Conservation (phyloP, 2,113 vertebrate species). For the Tachycineta bicolor region DNA sequence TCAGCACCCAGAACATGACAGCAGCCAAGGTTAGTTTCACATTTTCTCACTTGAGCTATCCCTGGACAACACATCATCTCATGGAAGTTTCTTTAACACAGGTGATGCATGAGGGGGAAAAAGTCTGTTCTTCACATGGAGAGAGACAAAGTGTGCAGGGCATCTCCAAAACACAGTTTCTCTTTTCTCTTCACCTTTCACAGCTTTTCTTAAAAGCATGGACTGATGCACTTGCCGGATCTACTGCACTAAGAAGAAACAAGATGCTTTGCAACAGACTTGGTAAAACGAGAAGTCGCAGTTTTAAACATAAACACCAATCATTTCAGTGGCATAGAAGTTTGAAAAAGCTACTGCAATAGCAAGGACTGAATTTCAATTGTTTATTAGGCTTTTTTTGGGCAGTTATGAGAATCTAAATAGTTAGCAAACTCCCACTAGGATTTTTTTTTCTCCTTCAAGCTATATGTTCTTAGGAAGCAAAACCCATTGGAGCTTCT, state of each 20-base stretch:
- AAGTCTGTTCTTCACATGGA: not conserved
- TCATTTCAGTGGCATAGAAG: not conserved
- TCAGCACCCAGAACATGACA: not conserved
- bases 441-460: not conserved
- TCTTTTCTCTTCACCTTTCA: not conserved
- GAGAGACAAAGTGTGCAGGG: not conserved
- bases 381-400: not conserved
- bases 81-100: not conserved
- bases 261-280: not conserved
- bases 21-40: not conserved
- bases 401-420: not conserved
- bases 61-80: not conserved
- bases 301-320: not conserved
- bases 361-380: not conserved
- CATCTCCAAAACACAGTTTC: not conserved
- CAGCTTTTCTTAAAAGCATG: not conserved
- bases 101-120: accelerated
- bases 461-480: not conserved
- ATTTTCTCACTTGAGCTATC: not conserved
- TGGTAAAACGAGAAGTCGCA: not conserved
- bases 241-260: not conserved
- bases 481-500: not conserved
- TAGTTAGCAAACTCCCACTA: not conserved
- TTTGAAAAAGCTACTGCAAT: not conserved
- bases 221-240: not conserved